Percentiles rank a stretch among this genome's conserved stretches.
These are phyloP conservation scores for Lathronympha strigana DNA, from an alignment of 2,888 invertebrate genomes.

Conservation along the genomic window DNA sequence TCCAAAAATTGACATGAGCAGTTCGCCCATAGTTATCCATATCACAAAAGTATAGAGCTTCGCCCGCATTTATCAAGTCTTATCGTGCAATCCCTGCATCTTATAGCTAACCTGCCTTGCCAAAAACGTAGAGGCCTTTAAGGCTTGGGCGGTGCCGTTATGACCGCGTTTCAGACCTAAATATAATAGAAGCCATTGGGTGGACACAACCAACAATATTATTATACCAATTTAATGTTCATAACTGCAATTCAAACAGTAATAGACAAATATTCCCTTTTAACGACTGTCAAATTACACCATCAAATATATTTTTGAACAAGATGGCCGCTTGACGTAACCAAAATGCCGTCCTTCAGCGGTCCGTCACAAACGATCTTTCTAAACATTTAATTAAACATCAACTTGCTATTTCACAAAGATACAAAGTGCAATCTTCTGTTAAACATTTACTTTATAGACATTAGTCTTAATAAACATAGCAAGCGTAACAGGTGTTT, in stretches of 20 bases:
- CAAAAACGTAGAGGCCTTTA: not conserved
- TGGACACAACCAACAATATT: too few relatives aligned
- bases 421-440: conserved; percentile 1
- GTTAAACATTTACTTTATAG: not conserved
- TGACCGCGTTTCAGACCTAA: not conserved
- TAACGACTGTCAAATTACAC: not conserved
- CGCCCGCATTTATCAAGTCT: conserved; percentile 32
- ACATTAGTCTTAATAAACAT: not conserved
- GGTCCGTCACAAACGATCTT: not conserved
- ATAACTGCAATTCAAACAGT: too few relatives aligned
- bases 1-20: conserved; percentile 7
- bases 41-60: conserved; percentile 39
- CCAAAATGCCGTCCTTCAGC: not conserved
- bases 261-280: not conserved
- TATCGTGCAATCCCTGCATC: conserved; percentile 22
- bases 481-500: not conserved
- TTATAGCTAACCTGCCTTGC: conserved; percentile 16
- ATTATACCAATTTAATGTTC: too few relatives aligned
- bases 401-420: not conserved
- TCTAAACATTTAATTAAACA: not conserved
- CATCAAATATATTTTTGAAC: not conserved
- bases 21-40: conserved; percentile 4
- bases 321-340: conserved; percentile 6
- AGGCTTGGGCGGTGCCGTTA: not conserved
- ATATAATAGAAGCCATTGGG: too few relatives aligned